Conservation (phyloP, 2,113 vertebrate species). For the Deroptyus accipitrinus region DNA sequence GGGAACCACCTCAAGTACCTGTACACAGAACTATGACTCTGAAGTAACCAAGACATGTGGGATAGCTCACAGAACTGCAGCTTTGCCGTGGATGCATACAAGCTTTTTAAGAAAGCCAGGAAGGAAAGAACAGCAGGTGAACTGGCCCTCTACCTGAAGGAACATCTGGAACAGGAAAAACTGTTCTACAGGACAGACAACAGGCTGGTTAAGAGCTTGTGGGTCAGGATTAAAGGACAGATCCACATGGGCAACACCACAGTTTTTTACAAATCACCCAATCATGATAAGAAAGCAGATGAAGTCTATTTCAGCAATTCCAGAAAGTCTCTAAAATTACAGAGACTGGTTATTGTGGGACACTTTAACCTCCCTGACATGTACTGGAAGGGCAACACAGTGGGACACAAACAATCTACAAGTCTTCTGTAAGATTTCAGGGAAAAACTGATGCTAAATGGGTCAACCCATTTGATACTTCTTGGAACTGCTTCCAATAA, state of each 20-base stretch:
- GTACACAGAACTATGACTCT: background rate
- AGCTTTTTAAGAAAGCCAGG: background rate
- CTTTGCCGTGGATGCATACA: background rate
- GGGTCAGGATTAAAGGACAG: background rate
- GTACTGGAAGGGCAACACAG: background rate
- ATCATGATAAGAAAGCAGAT: accelerated
- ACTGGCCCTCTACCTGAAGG: background rate
- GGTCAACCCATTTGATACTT: background rate
- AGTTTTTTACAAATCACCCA: background rate
- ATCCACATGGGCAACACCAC: accelerated
- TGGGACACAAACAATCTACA: background rate
- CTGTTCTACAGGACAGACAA: background rate
- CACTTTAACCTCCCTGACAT: background rate
- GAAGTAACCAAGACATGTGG: background rate
- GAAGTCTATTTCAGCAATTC: background rate
- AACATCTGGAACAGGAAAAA: background rate
- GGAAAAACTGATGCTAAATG: background rate
- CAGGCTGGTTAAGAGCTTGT: background rate
- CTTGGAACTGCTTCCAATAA: background rate
- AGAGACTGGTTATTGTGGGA: background rate
- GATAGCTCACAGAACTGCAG: accelerated
- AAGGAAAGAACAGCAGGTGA: background rate
- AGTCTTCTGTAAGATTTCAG: background rate
- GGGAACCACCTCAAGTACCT: background rate
- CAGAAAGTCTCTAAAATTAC: background rate